These are phyloP conservation scores for Acanthochromis polyacanthus DNA, from an alignment of 2,113 vertebrate species.

Conservation along the genomic window DNA sequence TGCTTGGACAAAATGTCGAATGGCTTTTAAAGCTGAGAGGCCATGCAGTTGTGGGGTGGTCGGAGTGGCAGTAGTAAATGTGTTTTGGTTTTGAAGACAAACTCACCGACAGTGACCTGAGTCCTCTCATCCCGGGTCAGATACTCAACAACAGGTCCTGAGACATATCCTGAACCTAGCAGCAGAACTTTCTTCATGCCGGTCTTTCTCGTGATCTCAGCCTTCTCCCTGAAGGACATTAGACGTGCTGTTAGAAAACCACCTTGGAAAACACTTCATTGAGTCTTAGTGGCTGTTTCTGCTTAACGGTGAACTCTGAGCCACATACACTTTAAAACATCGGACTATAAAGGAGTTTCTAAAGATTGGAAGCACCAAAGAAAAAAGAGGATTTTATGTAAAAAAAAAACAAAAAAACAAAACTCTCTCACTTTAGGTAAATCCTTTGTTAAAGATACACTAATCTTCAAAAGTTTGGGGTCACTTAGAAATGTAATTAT, in stretches of 20 bases:
- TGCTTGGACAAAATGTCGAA: too few species aligned
- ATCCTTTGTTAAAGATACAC: too few species aligned
- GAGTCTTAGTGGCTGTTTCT: not conserved
- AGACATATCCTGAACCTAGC: constrained; percentile 95
- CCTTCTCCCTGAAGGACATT: constrained; percentile 84
- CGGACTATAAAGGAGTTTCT: not conserved
- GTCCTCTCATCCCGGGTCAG: constrained; percentile 88
- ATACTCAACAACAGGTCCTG: constrained; percentile 93
- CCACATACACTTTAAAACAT: not conserved
- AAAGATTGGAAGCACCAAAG: not conserved
- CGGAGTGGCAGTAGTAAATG: too few species aligned
- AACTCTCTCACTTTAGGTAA: too few species aligned
- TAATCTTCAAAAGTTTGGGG: too few species aligned
- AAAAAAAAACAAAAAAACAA: too few species aligned
- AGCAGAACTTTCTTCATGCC: constrained; percentile 91
- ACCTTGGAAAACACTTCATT: not conserved
- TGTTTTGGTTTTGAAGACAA: too few species aligned
- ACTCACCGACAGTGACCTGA: constrained; percentile 93
- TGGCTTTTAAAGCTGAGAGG: too few species aligned
- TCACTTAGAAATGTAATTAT: too few species aligned
- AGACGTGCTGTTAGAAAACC: constrained; percentile 2
- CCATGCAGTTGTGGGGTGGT: too few species aligned
- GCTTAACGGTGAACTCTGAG: not conserved
- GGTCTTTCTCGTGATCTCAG: constrained; percentile 87
- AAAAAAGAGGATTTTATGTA: not conserved